Conservation (phyloP, 2,888 invertebrate genomes). For the Caenorhabditis wallacei region DNA sequence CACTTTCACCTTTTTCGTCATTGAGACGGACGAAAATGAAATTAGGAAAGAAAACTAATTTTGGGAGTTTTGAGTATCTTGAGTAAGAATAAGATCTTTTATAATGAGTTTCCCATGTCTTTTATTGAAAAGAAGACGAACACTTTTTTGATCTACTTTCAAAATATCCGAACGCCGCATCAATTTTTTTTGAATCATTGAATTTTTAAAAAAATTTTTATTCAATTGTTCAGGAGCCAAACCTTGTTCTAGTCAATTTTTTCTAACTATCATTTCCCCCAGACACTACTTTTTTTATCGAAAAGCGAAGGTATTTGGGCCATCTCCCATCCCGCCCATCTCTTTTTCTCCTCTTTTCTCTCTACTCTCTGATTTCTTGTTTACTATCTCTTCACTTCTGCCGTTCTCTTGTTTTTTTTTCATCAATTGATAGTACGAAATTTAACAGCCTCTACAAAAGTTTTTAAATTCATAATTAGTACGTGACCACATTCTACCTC, state of each 20-base stretch:
- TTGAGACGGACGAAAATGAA: background rate
- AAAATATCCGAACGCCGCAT: too few relatives aligned
- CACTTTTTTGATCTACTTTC: too few relatives aligned
- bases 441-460: background rate
- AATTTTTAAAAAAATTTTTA: too few relatives aligned
- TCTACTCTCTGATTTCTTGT: slow-evolving; percentile 16
- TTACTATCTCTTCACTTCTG: slow-evolving; percentile 13
- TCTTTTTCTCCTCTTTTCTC: slow-evolving; percentile 29
- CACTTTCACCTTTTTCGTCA: slow-evolving; percentile 19
- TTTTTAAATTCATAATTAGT: background rate
- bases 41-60: background rate
- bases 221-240: too few relatives aligned
- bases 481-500: background rate
- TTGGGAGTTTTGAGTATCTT: too few relatives aligned
- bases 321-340: slow-evolving; percentile 38
- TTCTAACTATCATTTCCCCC: too few relatives aligned
- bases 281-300: background rate
- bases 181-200: too few relatives aligned
- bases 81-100: too few relatives aligned
- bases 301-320: slow-evolving; percentile 18
- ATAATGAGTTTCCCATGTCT: too few relatives aligned
- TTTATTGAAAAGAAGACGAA: too few relatives aligned
- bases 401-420: slow-evolving; percentile 9
- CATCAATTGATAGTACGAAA: background rate
- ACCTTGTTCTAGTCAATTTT: too few relatives aligned